Evolutionary conservation across 2,113 vertebrate genomes (phyloP), one percentile per base, ranked within the genome.

Genomic region (Megalops atlanticus): DNA sequence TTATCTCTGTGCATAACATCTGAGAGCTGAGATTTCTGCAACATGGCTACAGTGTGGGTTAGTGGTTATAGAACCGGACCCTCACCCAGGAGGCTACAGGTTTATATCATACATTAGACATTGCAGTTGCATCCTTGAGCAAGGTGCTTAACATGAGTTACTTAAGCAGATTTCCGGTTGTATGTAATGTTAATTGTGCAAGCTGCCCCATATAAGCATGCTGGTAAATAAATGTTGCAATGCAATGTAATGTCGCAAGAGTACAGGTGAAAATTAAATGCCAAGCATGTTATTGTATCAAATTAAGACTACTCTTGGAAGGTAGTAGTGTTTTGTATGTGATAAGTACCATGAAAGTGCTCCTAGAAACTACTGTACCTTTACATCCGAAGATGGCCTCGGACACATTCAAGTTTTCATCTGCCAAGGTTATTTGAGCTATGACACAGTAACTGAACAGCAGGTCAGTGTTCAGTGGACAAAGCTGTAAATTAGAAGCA

Each of bases 401-500:
- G 39, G 64, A 36, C 31, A 4, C 41, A 4, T 71, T 35, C 21
- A 36, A 43, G 74, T 18, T 31, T 73, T 54, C 14, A 21, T n/a
- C 12, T n/a, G 24, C n/a, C 38, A 36, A 38, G 24, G 14, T 73
- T 1, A 76, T 27, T 43, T 39, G 47, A 74, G n/a, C 31, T 18
- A 24, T 49, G 41, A 2, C 31, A 73, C 45, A 27, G 36, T 80
- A 35, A 80, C 14, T 38, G 45, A 18, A n/a, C 47, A 27, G 24
- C 27, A 45, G 40, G 11, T 39, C 31, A 73, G 36, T 21, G 79
- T 24, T 47, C 78, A 38, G 45, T 79, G 78, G 70, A 73, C 45
- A 54, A 35, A 52, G 45, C 2, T 35, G 31, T 80, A 80, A 80
- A 74, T 80, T 31, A 76, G 24, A 43, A 33, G 24, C 11, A n/a